These are phyloP conservation scores for Atethmia centrago DNA, from an alignment of 2,888 invertebrate genomes.

Conservation along the genomic window DNA sequence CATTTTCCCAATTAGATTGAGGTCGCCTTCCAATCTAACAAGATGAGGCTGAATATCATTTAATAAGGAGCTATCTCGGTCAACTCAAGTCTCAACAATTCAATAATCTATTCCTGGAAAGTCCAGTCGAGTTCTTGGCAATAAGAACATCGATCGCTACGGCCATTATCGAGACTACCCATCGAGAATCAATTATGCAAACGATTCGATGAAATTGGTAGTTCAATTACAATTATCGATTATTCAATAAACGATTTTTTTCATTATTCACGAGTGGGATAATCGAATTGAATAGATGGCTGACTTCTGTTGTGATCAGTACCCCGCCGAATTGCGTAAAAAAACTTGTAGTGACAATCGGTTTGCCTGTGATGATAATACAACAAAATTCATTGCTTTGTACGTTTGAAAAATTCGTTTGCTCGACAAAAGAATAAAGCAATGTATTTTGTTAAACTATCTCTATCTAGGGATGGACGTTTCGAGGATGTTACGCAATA, in stretches of 20 bases:
- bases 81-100: not conserved
- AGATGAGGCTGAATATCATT: not conserved
- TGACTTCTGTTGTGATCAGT: not conserved
- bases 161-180: constrained; percentile 27
- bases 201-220: constrained; percentile 33
- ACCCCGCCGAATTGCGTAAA: not conserved
- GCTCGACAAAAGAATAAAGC: not conserved
- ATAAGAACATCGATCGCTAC: constrained; percentile 11
- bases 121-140: constrained; percentile 12
- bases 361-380: not conserved
- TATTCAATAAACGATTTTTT: constrained; percentile 23
- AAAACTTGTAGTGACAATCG: not conserved
- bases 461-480: too few species aligned
- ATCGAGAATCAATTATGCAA: constrained; percentile 50
- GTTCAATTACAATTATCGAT: constrained; percentile 41
- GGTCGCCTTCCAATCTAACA: not conserved
- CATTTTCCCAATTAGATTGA: not conserved
- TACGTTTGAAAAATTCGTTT: not conserved
- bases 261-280: constrained; percentile 9
- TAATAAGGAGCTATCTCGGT: not conserved
- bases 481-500: not conserved
- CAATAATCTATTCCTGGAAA: constrained; percentile 1
- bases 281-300: constrained; percentile 16
- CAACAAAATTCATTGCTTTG: not conserved
- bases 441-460: not conserved